Evolutionary conservation across 2,113 vertebrate species (phyloP).

Genomic region (Apteryx mantelli): DNA sequence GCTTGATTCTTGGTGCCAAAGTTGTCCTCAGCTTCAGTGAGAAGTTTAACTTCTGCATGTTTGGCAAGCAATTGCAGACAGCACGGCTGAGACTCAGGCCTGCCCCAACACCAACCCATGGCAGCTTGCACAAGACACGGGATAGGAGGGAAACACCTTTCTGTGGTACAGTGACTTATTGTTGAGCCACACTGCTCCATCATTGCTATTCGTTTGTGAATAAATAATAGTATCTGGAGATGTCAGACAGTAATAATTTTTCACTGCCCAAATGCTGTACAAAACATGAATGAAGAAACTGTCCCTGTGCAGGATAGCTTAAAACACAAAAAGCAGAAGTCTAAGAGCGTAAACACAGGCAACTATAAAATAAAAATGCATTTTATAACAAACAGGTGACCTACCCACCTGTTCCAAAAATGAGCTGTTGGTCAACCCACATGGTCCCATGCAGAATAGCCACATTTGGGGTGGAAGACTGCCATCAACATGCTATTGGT

Average conservation of each 20-base stretch:
- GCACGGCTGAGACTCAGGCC: fast-evolving
- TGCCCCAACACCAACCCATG: not conserved
- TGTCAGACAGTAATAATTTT: not conserved
- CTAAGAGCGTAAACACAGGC: not conserved
- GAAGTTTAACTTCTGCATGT: not conserved
- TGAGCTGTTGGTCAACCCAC: not conserved
- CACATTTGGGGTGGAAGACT: not conserved
- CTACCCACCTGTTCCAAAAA: not conserved
- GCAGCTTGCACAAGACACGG: not conserved
- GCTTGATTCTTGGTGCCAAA: not conserved
- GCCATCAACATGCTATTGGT: not conserved
- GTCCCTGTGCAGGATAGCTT: fast-evolving
- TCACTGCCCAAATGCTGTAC: not conserved
- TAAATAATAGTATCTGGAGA: not conserved
- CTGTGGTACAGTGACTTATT: not conserved
- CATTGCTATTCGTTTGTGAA: fast-evolving
- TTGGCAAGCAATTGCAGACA: not conserved
- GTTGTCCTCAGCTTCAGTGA: not conserved
- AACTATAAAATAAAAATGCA: not conserved
- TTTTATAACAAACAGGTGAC: not conserved
- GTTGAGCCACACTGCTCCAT: not conserved
- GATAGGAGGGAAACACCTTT: not conserved
- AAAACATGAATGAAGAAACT: not conserved
- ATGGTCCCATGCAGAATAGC: not conserved
- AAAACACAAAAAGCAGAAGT: not conserved